Conservation (phyloP, 2,888 invertebrate species). For the Arge pagana region DNA sequence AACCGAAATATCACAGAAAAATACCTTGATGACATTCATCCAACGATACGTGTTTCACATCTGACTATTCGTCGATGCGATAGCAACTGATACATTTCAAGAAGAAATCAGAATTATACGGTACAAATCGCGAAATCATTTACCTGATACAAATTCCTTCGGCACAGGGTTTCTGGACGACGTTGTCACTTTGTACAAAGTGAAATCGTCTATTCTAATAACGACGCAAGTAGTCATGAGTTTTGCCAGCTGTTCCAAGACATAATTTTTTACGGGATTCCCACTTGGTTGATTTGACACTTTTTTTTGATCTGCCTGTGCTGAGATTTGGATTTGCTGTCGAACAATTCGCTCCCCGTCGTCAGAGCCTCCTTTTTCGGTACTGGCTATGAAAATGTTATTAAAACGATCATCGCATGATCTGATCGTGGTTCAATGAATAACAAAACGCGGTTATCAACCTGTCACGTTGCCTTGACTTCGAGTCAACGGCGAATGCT, state of each 20-base stretch:
- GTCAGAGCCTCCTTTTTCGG: slow-evolving; percentile 38
- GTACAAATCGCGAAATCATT: slow-evolving; percentile 29
- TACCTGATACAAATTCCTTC: slow-evolving; percentile 82
- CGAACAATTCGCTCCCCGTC: slow-evolving; percentile 42
- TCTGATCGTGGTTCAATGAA: background rate
- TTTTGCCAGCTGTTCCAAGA: slow-evolving; percentile 77
- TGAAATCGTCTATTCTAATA: slow-evolving; percentile 88
- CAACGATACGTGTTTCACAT: too few species aligned
- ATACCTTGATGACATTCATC: background rate
- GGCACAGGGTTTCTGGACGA: slow-evolving; percentile 72
- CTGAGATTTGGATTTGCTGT: slow-evolving; percentile 39
- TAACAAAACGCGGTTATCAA: slow-evolving; percentile 15
- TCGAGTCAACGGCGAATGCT: slow-evolving; percentile 61
- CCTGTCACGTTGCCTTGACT: slow-evolving; percentile 47
- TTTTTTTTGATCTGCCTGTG: slow-evolving; percentile 44
- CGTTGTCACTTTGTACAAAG: slow-evolving; percentile 82
- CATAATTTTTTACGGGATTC: slow-evolving; percentile 68
- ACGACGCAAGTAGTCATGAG: slow-evolving; percentile 92
- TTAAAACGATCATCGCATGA: background rate
- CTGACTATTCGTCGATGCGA: too few species aligned
- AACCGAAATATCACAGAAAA: background rate
- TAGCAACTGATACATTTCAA: slow-evolving; percentile 7
- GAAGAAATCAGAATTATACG: background rate
- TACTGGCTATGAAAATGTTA: slow-evolving; percentile 20
- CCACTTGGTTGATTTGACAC: slow-evolving; percentile 46